Base-by-base conservation (phyloP, 2,888 invertebrate species). In the Bellardia bayeri region DNA sequence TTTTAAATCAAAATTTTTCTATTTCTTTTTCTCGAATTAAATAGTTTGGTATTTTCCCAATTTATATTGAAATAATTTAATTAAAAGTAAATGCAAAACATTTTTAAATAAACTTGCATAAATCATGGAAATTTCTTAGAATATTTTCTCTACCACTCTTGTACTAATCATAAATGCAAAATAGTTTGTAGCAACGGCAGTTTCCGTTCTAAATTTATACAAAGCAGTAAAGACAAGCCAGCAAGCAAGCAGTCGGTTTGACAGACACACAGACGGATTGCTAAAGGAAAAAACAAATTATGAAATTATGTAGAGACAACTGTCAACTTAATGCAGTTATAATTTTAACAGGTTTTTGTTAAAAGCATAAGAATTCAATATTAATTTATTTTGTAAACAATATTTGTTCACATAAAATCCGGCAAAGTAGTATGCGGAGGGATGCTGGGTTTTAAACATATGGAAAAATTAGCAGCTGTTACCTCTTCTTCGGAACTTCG, bases 81-180 rank as follows among this genome's bases (percentile, higher is more conserved):
- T 4, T 5, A 37, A 37, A 37, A 5, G 37, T 37, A 37, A 37
- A 6, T 54, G 2, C 9, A 54, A 7, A 8, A n/a, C 3, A 9
- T 69, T 54, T 51, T 45, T 54, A 2, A 58, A 23, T 58, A 58
- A 58, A 58, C 2, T 30, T 13, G 30, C 66, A 66, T 66, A 30
- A 66, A 13, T 66, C 9, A 45, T 45, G 9, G 40, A 40, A 66
- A 45, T 66, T 64, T 42, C 66, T 45, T 23, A 7, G 45, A 66
- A 66, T 64, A 5, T 64, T 64, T n/a, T 54, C 30, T 58, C 13
- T 3, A n/a, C 8, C n/a, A 16, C 8, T 45, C 16, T 42, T 5
- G 14, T 14, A 51, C 45, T 42, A 66, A 66, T 66, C 66, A 66
- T 42, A 66, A 66, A 66, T 66, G 66, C 66, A 66, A 66, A 66